These are phyloP conservation scores for Amyelois transitella DNA, from an alignment of 1,140 invertebrate species.

Conservation along the genomic window DNA sequence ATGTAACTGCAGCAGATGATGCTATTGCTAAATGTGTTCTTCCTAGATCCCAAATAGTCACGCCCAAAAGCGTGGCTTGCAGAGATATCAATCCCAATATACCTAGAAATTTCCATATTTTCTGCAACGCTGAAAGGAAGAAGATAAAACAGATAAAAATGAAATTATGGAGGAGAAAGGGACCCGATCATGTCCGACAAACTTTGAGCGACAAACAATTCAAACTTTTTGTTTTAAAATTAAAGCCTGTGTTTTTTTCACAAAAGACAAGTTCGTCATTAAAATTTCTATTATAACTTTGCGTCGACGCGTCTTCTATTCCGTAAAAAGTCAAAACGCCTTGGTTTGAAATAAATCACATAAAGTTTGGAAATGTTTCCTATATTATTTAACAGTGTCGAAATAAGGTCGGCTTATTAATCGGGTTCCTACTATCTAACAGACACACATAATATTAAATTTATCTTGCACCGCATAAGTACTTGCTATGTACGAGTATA, in stretches of 20 bases:
- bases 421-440: too few species aligned
- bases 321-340: too few species aligned
- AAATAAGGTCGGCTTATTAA: too few species aligned
- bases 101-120: slow-evolving; percentile 32
- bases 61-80: slow-evolving; percentile 26
- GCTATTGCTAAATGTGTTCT: slow-evolving; percentile 43
- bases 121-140: slow-evolving; percentile 28
- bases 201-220: neutral
- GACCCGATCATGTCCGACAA: neutral
- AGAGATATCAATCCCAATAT: slow-evolving; percentile 27
- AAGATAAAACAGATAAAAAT: neutral
- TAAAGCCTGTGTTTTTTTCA: neutral
- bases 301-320: neutral
- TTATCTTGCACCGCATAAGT: too few species aligned
- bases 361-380: too few species aligned
- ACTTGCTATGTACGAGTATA: too few species aligned
- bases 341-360: neutral
- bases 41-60: slow-evolving; percentile 39
- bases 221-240: neutral
- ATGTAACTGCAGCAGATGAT: slow-evolving; percentile 45
- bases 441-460: too few species aligned
- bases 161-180: neutral
- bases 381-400: too few species aligned
- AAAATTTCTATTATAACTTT: neutral
- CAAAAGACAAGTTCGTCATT: neutral